phyloP scores from a whole-genome alignment of 2,888 invertebrate species.

The Gisinianus flammeolus region DNA sequence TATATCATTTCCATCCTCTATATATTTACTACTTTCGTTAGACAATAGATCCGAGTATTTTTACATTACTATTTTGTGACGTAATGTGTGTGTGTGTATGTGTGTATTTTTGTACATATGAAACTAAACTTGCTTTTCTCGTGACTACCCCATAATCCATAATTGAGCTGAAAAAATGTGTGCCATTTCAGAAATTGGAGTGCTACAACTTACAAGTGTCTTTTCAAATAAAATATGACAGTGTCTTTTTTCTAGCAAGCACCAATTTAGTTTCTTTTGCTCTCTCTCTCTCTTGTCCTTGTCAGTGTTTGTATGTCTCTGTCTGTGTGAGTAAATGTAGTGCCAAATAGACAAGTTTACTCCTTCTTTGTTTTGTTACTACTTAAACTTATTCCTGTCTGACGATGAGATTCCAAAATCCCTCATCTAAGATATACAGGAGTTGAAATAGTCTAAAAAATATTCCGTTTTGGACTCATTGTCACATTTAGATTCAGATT shows the following conservation, averaged over 20 bases:
- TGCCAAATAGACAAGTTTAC: neutral
- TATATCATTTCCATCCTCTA: no score
- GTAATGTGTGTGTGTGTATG: no score
- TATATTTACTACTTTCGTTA: no score
- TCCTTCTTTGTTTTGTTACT: no score
- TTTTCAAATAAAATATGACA: neutral
- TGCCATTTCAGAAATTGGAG: neutral
- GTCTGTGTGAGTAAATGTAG: neutral
- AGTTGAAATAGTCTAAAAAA: no score
- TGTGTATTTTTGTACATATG: neutral
- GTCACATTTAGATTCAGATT: no score
- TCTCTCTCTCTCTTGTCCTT: neutral
- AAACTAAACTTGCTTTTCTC: neutral
- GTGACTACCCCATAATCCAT: neutral
- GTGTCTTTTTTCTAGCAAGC: neutral
- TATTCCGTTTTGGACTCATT: no score
- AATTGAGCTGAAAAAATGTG: neutral
- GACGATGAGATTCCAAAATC: no score
- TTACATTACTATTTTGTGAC: no score
- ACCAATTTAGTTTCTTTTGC: neutral
- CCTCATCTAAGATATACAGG: no score
- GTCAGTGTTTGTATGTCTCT: neutral
- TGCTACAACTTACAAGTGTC: neutral
- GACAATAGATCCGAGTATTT: no score
- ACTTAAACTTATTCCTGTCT: no score